Evolutionary conservation across 2,888 invertebrate genomes (phyloP).

Genomic region (Pandemis heparana): DNA sequence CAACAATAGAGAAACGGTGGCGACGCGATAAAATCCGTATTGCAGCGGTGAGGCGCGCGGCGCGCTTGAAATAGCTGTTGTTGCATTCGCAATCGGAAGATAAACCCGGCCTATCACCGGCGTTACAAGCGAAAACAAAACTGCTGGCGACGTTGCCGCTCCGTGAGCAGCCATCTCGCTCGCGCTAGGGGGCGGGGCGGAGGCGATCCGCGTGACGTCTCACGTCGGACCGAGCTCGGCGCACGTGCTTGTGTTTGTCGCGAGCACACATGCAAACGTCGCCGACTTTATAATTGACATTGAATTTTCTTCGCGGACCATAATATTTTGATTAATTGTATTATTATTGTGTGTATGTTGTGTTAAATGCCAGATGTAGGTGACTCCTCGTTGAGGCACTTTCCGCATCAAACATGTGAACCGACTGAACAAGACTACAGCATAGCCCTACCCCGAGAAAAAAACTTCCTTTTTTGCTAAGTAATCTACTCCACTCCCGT

Average conservation of each 20-base stretch:
- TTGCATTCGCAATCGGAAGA: slow-evolving; percentile 82
- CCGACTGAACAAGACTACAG: neutral
- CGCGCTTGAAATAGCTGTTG: slow-evolving; percentile 74
- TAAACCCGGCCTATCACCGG: slow-evolving; percentile 79
- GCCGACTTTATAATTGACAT: slow-evolving; percentile 66
- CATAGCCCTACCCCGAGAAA: neutral
- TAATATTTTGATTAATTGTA: slow-evolving; percentile 37
- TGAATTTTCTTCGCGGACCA: slow-evolving; percentile 58
- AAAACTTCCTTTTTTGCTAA: neutral
- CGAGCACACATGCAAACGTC: slow-evolving; percentile 74
- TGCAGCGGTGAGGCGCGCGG: slow-evolving; percentile 60
- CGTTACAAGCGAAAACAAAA: slow-evolving; percentile 79
- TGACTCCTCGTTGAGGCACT: no score
- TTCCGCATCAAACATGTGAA: neutral
- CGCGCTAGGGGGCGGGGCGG: slow-evolving; percentile 69
- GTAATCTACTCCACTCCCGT: neutral
- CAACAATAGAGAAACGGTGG: slow-evolving; percentile 57
- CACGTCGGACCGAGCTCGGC: slow-evolving; percentile 62
- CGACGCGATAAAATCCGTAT: slow-evolving; percentile 64
- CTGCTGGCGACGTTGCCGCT: slow-evolving; percentile 78
- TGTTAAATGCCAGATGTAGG: neutral
- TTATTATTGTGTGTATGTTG: slow-evolving; percentile 23
- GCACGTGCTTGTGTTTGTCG: slow-evolving; percentile 84
- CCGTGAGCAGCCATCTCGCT: slow-evolving; percentile 63
- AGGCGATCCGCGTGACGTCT: slow-evolving; percentile 67